phyloP scores from a whole-genome alignment of 2,888 invertebrate species.

The Ectropis crepuscularia region DNA sequence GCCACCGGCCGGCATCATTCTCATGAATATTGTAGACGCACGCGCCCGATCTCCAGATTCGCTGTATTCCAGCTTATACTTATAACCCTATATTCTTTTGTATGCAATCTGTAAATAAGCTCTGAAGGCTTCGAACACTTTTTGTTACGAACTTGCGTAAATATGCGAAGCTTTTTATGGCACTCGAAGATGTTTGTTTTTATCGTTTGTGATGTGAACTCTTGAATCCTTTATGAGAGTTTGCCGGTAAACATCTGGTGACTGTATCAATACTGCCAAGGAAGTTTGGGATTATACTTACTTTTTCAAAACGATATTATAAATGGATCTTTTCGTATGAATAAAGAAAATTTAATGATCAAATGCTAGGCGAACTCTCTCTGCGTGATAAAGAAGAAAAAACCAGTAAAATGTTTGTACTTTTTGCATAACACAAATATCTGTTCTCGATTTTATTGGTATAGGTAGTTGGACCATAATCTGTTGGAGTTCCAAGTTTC shows the following conservation, averaged over 20 bases:
- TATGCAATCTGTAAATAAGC: constrained; percentile 33
- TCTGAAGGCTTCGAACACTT: constrained; percentile 24
- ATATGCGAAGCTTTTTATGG: constrained; percentile 34
- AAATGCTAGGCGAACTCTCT: too few species aligned
- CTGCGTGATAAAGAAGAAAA: too few species aligned
- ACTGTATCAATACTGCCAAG: constrained; percentile 24
- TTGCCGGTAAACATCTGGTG: constrained; percentile 27
- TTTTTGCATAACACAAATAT: too few species aligned
- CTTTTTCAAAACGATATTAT: constrained; percentile 5
- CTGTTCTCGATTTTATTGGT: too few species aligned
- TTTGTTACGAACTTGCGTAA: constrained; percentile 32
- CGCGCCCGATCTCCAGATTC: constrained; percentile 67
- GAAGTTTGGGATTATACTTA: neutral
- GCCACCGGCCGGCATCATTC: constrained; percentile 51
- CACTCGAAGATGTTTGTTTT: constrained; percentile 30
- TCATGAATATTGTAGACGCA: constrained; percentile 75
- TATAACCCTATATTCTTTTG: constrained; percentile 52
- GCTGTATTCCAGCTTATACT: constrained; percentile 57
- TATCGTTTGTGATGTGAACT: constrained; percentile 29
- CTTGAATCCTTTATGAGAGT: constrained; percentile 29
- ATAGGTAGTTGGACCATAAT: too few species aligned
- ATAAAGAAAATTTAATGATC: neutral
- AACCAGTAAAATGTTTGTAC: too few species aligned
- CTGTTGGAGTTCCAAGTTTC: too few species aligned
- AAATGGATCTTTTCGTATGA: neutral